Conservation (phyloP, 1,140 invertebrate species). For the Brachionus calyciflorus region DNA sequence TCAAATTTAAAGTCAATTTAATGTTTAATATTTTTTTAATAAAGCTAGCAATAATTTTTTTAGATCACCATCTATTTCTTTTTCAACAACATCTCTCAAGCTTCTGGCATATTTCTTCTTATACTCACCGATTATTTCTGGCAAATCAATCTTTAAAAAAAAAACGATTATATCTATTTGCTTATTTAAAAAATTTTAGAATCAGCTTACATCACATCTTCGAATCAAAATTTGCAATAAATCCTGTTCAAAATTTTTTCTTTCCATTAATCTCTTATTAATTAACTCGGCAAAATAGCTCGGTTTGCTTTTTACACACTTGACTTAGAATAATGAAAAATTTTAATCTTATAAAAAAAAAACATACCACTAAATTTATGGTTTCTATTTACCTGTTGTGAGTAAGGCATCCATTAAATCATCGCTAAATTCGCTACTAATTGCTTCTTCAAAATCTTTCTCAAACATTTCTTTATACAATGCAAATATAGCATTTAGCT, state of each 20-base stretch:
- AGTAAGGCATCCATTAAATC: slow-evolving; percentile 13
- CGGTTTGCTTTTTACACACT: slow-evolving; percentile 18
- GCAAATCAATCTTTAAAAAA: slow-evolving; percentile 11
- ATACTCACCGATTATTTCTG: slow-evolving; percentile 33
- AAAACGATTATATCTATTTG: neutral
- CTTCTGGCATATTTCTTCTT: slow-evolving; percentile 6
- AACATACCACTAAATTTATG: neutral
- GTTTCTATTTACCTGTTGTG: slow-evolving; percentile 18
- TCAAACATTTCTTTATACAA: slow-evolving; percentile 68
- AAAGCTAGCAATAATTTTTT: slow-evolving; percentile 22
- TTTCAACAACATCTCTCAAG: neutral
- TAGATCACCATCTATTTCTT: slow-evolving; percentile 21
- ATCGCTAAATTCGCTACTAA: slow-evolving; percentile 1
- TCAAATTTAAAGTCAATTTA: too few relatives aligned
- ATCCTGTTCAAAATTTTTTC: slow-evolving; percentile 15
- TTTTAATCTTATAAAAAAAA: neutral
- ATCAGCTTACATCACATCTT: neutral
- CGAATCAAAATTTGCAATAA: slow-evolving; percentile 32
- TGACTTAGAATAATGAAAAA: neutral
- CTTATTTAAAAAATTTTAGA: neutral
- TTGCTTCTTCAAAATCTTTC: slow-evolving; percentile 11
- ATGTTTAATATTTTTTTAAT: slow-evolving; percentile 18
- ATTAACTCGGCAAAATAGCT: slow-evolving; percentile 21
- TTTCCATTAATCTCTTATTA: neutral
- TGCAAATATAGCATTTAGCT: slow-evolving; percentile 68